Evolutionary conservation across 2,797 vertebrate species (phyloP).

Genomic region (Galagoides demidoff): DNA sequence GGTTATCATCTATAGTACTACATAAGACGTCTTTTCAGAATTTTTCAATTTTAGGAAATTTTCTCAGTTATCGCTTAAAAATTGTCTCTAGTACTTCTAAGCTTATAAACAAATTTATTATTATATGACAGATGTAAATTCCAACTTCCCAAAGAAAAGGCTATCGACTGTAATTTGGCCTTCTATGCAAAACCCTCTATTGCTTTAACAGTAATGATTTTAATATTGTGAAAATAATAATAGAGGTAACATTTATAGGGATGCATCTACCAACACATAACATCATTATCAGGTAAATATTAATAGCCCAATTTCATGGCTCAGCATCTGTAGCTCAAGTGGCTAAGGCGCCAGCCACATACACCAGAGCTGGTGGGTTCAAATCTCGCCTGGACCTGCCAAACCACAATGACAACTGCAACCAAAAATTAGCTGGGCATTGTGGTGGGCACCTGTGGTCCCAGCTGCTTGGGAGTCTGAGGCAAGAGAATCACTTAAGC

Average conservation of each 20-base stretch:
- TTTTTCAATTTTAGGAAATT: conserved; percentile 38
- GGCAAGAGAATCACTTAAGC: no score
- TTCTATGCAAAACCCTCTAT: background rate
- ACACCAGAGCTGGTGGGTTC: no score
- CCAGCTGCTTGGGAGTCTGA: no score
- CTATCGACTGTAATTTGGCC: background rate
- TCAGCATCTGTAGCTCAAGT: no score
- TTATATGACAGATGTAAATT: background rate
- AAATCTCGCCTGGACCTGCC: no score
- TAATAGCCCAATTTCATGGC: background rate
- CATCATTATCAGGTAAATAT: background rate
- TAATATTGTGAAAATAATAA: background rate
- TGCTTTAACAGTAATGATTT: conserved; percentile 8
- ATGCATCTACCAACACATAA: background rate
- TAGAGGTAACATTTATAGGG: background rate
- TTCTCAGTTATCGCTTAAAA: conserved; percentile 18
- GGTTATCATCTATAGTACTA: conserved; percentile 46
- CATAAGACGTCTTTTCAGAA: conserved; percentile 18
- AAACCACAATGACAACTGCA: no score
- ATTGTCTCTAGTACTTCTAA: background rate
- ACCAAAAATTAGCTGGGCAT: no score
- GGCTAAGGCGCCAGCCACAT: no score
- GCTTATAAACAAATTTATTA: background rate
- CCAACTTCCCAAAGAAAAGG: background rate
- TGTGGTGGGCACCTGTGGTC: no score